Evolutionary conservation across 1,140 invertebrate species (phyloP).

Genomic region (Hylaeus anthracinus): DNA sequence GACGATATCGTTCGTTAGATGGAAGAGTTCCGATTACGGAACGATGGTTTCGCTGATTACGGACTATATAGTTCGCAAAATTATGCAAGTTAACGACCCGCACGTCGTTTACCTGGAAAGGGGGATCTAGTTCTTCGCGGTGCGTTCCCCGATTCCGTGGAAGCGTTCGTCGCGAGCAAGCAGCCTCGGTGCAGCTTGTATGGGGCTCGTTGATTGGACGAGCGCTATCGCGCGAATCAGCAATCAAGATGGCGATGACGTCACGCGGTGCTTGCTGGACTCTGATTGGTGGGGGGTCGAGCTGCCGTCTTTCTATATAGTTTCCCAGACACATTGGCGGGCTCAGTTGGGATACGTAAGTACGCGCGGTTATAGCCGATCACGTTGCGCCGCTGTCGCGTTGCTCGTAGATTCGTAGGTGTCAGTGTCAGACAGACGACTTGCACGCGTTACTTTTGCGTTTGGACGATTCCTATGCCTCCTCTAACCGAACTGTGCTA

Average conservation of each 20-base stretch:
- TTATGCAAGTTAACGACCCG: conserved; percentile 46
- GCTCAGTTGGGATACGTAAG: conserved; percentile 65
- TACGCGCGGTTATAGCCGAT: not conserved
- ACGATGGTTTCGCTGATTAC: conserved; percentile 22
- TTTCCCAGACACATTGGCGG: conserved; percentile 70
- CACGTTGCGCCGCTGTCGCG: not conserved
- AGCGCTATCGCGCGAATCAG: conserved; percentile 64
- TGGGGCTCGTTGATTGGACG: conserved; percentile 60
- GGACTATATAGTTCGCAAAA: not conserved
- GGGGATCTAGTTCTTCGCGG: conserved; percentile 49
- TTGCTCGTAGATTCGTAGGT: conserved; percentile 28
- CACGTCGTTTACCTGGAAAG: conserved; percentile 57
- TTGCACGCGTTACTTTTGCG: not conserved
- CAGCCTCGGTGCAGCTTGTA: not conserved
- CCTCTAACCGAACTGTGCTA: not conserved
- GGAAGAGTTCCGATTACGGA: not conserved
- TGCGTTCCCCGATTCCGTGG: conserved; percentile 43
- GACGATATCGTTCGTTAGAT: not conserved
- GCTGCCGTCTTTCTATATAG: conserved; percentile 67
- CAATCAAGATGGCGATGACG: conserved; percentile 72
- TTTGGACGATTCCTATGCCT: not conserved
- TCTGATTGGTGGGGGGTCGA: conserved; percentile 31
- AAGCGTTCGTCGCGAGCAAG: conserved; percentile 31
- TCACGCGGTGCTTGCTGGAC: conserved; percentile 49
- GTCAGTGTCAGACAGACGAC: conserved; percentile 33